Conservation (phyloP, 35 echinoderm and acorn worm genomes). For the Eucidaris tribuloides region DNA sequence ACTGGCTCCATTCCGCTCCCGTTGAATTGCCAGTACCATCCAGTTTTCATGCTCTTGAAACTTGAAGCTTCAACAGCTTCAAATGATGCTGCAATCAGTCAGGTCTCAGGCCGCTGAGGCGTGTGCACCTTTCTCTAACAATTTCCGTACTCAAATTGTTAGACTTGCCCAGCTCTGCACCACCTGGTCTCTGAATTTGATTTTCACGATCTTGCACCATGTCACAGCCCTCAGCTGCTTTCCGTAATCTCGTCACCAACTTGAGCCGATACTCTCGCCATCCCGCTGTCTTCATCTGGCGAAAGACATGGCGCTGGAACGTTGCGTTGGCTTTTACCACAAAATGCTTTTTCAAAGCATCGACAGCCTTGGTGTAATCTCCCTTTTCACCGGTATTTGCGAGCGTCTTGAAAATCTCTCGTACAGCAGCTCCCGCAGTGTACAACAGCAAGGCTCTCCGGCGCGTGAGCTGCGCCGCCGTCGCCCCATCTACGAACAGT, state of each 20-base stretch:
- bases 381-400: background rate
- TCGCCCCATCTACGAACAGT: background rate
- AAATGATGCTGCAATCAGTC: too few relatives aligned
- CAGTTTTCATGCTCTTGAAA: too few relatives aligned
- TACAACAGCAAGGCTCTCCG: background rate
- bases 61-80: too few relatives aligned
- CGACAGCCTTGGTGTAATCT: background rate
- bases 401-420: background rate
- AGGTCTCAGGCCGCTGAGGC: too few relatives aligned
- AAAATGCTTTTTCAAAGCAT: conserved; percentile 2
- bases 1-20: too few relatives aligned
- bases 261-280: background rate
- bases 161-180: background rate
- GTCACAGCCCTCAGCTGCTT: background rate
- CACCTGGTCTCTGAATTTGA: background rate
- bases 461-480: background rate
- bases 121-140: background rate
- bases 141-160: background rate
- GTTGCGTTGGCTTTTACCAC: background rate
- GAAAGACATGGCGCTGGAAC: background rate
- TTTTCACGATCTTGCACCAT: background rate
- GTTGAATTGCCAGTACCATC: too few relatives aligned
- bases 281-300: background rate
- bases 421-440: background rate
- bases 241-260: background rate